Base-by-base conservation (phyloP, 2,797 vertebrate genomes). In the Rachycentron canadum region DNA sequence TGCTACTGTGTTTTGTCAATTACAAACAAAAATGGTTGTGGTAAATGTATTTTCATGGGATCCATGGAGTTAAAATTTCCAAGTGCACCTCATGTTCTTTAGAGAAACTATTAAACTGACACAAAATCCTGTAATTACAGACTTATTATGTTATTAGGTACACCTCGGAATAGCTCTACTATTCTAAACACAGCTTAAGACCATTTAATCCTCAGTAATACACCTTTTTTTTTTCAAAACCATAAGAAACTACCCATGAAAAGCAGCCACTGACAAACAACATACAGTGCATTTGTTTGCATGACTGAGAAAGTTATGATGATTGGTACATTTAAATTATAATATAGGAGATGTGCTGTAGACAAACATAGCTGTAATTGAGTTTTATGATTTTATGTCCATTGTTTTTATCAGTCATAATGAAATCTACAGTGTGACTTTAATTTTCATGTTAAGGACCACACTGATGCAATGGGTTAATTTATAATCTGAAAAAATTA, bases 141-240 rank as follows among this genome's bases (percentile, higher is more conserved):
- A 52, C 69, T 73, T 45, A 73, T 81, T 72, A 67, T 26, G 40
- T 61, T 53, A 69, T 78, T 58, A 64, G 53, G 50, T 58, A 78
- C 60, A 83, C 52, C 75, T 72, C 58, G 47, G 50, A 76, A 62
- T 36, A 71, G 59, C 55, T 34, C 65, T 66, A 64, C 36, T 68
- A 65, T 73, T 76, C 17, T 41, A 76, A 73, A 74, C 53, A 34
- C 25, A 23, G 17, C 59, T 80, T 72, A 78, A 77, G 59, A 69
- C 80, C 21, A 58, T 77, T 84, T 80, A 5, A 76, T 83, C 69
- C 65, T 53, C 74, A 58, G 78, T 84, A 81, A 83, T 83, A 19
- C 30, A 58, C 32, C 13, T 69, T 55, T 69, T 69, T 59, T 58
- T 41, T 66, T 50, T 50, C 5, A 21, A 69, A 78, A 71, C 38